Base-by-base conservation (phyloP, 2,888 invertebrate species). In the Stegophylla sp. region DNA sequence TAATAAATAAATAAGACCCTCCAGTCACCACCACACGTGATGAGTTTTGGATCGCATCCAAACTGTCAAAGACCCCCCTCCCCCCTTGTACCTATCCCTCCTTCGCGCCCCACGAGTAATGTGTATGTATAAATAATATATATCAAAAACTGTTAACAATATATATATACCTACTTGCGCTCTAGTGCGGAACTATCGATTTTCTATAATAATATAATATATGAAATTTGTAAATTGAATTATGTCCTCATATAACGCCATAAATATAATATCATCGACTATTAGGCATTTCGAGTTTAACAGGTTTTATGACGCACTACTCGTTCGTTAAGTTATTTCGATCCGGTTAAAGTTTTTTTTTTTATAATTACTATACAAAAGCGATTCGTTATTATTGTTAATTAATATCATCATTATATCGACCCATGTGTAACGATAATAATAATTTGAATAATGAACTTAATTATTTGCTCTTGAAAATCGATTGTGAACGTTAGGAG, bases 1-100 rank as follows among this genome's bases (percentile, higher is more conserved):
- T 77, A 67, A 77, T 77, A 77, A 67, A 66, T 67, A 67, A 77
- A 67, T 77, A 77, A 67, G 67, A 43, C 43, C 64, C 64, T 77
- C 43, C 67, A 59, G 67, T 56, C 43, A 43, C 56, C 43, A 43
- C 56, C 43, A 45, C 76, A 67, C 76, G 67, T 77, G 56, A 67
- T 67, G 67, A 77, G 77, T 77, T 67, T 77, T 76, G 76, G 76
- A 76, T 41, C 20, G 59, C 28, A 59, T 77, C 77, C 67, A 77
- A 77, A 67, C 43, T 67, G 67, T 53, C 67, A 66, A 66, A 76
- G 66, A 20, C 23, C 63, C 43, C 53, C 26, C n/a, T n/a, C n/a
- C n/a, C n/a, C n/a, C n/a, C n/a, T n/a, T n/a, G n/a, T n/a, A 51
- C 43, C 56, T 20, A 28, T 20, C 13, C 48, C 51, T 28, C 34